Base-by-base conservation (phyloP, 2,113 vertebrate genomes). In the Bufo gargarizans region DNA sequence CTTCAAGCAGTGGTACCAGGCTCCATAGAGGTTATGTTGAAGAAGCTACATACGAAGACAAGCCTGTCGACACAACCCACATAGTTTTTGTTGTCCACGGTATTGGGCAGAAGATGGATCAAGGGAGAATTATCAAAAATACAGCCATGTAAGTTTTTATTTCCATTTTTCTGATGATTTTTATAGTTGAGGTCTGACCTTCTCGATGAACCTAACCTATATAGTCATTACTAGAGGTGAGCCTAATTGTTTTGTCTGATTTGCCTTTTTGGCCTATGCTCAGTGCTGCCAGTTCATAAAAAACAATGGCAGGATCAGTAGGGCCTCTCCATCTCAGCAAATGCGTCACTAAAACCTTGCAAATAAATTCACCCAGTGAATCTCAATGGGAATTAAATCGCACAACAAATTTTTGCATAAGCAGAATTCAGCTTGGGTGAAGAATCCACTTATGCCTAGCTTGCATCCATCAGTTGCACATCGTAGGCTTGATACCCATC, bases 61-160 rank as follows among this genome's bases (percentile, higher is more conserved):
- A 97, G 84, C 97, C 97, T 12, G 97, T 97, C 7, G 96, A 97
- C 88, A 98, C 97, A 0, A 98, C 97, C 13, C 98, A 99, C 90
- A 95, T 99, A 50, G 98, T 99, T 84, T 99, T 99, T 92, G 98
- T 99, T 82, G 97, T 99, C n/a, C 98, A 99, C 91, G 98, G 98
- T 19, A 99, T 99, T 86, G 98, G 98, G 76, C 98, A 99, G 95
- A 99, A 99, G 92, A 99, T 99, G 98, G 98, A 99, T 94, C 97
- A 99, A 94, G 97, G 97, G 33, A 97, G 98, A 92, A 99, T 99
- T 90, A 99, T 99, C 90, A 99, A 98, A 95, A 99, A 99, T 91
- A 99, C 98, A 53, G 97, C 96, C 92, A 98, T 98, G 98, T 99
- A 93, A 99, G 98, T 94, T 50, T 19, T 78, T 78, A 4, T 53